Conservation (phyloP, 2,113 vertebrate species). For the Varanus komodoensis region DNA sequence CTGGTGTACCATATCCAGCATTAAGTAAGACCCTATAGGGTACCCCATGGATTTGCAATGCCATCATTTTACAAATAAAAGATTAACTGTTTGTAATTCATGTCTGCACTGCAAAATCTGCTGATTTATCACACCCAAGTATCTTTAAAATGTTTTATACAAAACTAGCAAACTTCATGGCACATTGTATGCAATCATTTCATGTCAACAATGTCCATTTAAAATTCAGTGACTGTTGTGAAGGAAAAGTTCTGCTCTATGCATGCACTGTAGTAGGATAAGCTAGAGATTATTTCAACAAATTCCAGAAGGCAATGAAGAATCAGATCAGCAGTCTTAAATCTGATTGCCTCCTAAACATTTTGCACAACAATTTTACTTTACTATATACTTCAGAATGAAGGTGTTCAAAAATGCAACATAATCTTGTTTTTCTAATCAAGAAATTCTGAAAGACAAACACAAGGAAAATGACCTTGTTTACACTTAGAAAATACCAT, state of each 20-base stretch:
- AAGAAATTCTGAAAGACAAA: not conserved
- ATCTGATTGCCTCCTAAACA: not conserved
- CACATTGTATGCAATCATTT: not conserved
- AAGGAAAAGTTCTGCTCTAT: not conserved
- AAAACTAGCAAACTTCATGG: not conserved
- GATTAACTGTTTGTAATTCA: conserved; percentile 2
- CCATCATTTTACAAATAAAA: conserved; percentile 26
- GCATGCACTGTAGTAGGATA: not conserved
- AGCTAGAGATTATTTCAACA: not conserved
- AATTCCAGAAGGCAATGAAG: not conserved
- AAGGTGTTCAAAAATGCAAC: not conserved
- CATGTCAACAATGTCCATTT: not conserved
- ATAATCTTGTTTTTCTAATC: not conserved
- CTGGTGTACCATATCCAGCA: not conserved
- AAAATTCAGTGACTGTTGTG: not conserved
- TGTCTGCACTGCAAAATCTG: not conserved
- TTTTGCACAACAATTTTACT: not conserved
- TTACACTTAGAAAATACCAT: no score
- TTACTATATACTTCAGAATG: not conserved
- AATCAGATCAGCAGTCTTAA: conserved; percentile 17
- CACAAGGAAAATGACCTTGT: no score
- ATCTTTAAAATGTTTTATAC: not conserved
- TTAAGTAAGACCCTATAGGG: conserved; percentile 21
- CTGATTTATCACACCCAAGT: conserved; percentile 16
- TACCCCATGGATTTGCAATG: not conserved